These are phyloP conservation scores for Laticauda laticaudata DNA, from an alignment of 2,113 vertebrate species.

Conservation along the genomic window DNA sequence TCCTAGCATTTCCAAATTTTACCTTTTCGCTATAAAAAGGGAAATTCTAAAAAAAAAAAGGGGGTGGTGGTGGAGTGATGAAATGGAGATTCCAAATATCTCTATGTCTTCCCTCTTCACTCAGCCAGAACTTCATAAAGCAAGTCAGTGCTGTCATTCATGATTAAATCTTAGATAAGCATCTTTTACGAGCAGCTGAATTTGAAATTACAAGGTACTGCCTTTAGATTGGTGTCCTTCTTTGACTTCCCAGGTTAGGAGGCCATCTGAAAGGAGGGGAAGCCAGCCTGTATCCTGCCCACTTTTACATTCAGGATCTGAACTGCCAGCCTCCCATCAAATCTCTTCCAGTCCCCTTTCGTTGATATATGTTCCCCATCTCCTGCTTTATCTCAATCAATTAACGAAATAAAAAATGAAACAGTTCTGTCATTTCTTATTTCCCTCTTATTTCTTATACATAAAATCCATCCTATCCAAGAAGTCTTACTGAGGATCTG, in stretches of 20 bases:
- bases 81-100: background rate
- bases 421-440: background rate
- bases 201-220: background rate
- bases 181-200: background rate
- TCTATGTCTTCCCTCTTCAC: background rate
- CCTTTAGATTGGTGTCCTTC: background rate
- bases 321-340: background rate
- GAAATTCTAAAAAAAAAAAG: background rate
- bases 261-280: background rate
- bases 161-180: background rate
- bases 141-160: background rate
- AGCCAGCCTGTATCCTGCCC: background rate
- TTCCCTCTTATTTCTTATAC: background rate
- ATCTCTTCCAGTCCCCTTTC: background rate
- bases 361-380: background rate
- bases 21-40: background rate
- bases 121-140: background rate
- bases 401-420: background rate
- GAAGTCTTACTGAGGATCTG: background rate
- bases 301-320: background rate
- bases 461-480: background rate
- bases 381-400: background rate
- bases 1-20: background rate
- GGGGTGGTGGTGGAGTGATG: background rate
- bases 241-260: background rate